A percentile compares a stretch with the other conserved stretches of the same genome.
These are phyloP conservation scores for Acropora tenuis DNA, from an alignment of 64 coral and sea anemone species.

Conservation along the genomic window DNA sequence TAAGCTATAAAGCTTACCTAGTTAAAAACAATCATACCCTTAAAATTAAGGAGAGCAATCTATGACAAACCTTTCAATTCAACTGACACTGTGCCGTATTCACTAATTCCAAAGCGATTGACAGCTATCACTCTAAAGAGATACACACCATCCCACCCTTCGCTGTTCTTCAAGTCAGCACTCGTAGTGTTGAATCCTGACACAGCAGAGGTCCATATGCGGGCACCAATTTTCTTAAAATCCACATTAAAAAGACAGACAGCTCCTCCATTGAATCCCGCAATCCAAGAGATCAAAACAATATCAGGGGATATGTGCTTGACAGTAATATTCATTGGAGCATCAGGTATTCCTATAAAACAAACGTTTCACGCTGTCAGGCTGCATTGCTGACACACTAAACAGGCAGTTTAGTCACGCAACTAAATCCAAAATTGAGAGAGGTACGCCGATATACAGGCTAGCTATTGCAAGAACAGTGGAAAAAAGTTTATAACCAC, in stretches of 20 bases:
- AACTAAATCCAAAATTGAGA: too few relatives aligned
- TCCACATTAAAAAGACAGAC: slow-evolving; percentile 8
- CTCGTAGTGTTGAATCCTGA: slow-evolving; percentile 30
- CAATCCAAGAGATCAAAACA: slow-evolving; percentile 62
- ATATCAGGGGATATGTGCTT: slow-evolving; percentile 34
- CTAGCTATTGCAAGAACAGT: too few relatives aligned
- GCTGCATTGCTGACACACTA: too few relatives aligned
- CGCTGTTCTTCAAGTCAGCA: slow-evolving; percentile 1
- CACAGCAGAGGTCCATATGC: slow-evolving; percentile 53
- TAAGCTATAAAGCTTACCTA: too few relatives aligned
- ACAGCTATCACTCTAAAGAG: slow-evolving; percentile 74
- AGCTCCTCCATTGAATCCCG: slow-evolving; percentile 58
- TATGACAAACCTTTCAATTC: neutral
- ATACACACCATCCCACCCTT: slow-evolving; percentile 35
- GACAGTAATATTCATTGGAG: slow-evolving; percentile 48
- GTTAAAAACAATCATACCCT: too few relatives aligned
- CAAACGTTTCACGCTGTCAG: too few relatives aligned
- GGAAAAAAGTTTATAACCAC: too few relatives aligned
- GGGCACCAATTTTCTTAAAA: neutral
- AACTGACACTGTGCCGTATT: slow-evolving; percentile 32
- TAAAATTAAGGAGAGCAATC: too few relatives aligned
- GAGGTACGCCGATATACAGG: too few relatives aligned
- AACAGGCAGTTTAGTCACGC: too few relatives aligned
- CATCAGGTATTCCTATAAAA: slow-evolving; percentile 59
- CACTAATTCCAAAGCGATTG: slow-evolving; percentile 72